phyloP scores from a whole-genome alignment of 2,888 invertebrate species.

The Beris chalybata region DNA sequence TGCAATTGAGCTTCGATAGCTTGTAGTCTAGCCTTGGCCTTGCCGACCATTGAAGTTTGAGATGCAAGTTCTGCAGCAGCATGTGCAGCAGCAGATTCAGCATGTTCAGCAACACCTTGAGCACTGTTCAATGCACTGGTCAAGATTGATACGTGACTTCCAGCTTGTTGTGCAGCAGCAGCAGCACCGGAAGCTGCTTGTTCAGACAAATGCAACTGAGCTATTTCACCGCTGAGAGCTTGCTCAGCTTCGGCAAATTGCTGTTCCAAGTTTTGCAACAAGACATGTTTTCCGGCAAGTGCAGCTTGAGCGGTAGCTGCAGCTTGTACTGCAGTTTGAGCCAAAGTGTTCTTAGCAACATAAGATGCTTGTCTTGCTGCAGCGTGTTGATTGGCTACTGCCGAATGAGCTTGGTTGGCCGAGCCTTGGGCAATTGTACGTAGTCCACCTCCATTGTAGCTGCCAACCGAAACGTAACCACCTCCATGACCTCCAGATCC shows the following conservation, averaged over 20 bases:
- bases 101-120: slow-evolving; percentile 63
- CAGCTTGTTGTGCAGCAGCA: slow-evolving; percentile 68
- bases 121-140: slow-evolving; percentile 72
- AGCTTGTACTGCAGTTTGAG: slow-evolving; percentile 75
- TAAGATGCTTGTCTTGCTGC: slow-evolving; percentile 80
- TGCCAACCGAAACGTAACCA: slow-evolving; percentile 41
- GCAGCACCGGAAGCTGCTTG: slow-evolving; percentile 67
- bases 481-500: slow-evolving; percentile 2
- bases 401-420: slow-evolving; percentile 75
- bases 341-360: slow-evolving; percentile 75
- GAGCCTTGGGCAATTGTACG: slow-evolving; percentile 74
- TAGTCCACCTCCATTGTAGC: slow-evolving; percentile 72
- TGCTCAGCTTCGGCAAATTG: slow-evolving; percentile 73
- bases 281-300: slow-evolving; percentile 67
- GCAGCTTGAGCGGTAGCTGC: slow-evolving; percentile 71
- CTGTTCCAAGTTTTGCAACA: slow-evolving; percentile 70
- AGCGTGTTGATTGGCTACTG: slow-evolving; percentile 72
- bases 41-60: slow-evolving; percentile 74
- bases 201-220: slow-evolving; percentile 71
- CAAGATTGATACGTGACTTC: slow-evolving; percentile 66
- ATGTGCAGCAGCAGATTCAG: slow-evolving; percentile 69
- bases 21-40: slow-evolving; percentile 66
- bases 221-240: slow-evolving; percentile 67
- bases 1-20: slow-evolving; percentile 67
- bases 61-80: slow-evolving; percentile 72